Conservation (phyloP, 1,140 invertebrate species). For the Daktulosphaira vitifoliae region DNA sequence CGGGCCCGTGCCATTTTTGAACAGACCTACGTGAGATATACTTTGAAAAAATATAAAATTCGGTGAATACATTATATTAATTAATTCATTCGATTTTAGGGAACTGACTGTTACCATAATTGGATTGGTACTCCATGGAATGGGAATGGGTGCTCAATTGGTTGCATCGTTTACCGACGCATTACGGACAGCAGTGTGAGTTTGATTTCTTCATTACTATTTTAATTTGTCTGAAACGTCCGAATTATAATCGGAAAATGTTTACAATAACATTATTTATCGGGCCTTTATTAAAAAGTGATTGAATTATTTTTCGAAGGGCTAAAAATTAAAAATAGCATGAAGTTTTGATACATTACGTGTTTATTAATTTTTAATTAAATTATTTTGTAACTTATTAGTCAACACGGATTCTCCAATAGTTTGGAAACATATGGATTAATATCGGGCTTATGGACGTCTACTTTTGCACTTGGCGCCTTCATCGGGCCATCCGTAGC, state of each 20-base stretch:
- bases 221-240: not conserved
- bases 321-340: no score
- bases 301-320: no score
- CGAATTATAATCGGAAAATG: no score
- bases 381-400: conserved; percentile 41
- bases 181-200: conserved; percentile 63
- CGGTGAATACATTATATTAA: not conserved
- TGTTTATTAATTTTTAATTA: no score
- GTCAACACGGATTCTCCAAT: conserved; percentile 63
- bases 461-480: conserved; percentile 73
- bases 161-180: conserved; percentile 73
- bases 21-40: conserved; percentile 16
- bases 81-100: conserved; percentile 43
- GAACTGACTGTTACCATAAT: conserved; percentile 56
- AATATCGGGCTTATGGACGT: conserved; percentile 76
- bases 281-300: no score
- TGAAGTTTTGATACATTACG: no score
- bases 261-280: no score
- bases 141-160: conserved; percentile 70
- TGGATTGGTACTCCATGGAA: conserved; percentile 63
- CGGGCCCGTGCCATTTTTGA: conserved; percentile 63
- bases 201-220: conserved; percentile 30
- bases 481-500: conserved; percentile 72
- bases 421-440: conserved; percentile 73
- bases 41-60: no score